Evolutionary conservation across 2,888 invertebrate species (phyloP).

Genomic region (Deilephila elpenor): DNA sequence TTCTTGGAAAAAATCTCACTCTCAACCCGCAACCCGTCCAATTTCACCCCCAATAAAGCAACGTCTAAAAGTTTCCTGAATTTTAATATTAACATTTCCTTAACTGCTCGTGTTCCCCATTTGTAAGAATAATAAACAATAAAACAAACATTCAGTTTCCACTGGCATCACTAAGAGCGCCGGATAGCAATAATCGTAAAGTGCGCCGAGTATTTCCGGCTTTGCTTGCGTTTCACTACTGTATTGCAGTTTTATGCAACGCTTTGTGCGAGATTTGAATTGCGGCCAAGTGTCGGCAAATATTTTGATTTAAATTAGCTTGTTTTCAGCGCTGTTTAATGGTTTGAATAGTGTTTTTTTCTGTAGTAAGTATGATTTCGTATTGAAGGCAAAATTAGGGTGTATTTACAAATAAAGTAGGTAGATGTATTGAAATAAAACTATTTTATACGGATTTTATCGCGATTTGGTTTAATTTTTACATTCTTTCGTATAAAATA

Average conservation of each 20-base stretch:
- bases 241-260: conserved; percentile 42
- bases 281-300: conserved; percentile 22
- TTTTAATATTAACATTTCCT: conserved; percentile 44
- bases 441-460: no score
- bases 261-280: conserved; percentile 40
- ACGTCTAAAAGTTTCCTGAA: conserved; percentile 31
- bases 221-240: conserved; percentile 44
- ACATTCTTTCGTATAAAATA: no score
- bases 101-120: conserved; percentile 45
- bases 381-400: no score
- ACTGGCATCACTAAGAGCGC: conserved; percentile 43
- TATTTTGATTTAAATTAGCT: conserved; percentile 22
- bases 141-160: conserved; percentile 53
- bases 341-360: neutral
- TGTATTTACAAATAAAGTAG: no score
- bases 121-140: conserved; percentile 59
- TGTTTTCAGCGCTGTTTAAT: conserved; percentile 1
- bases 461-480: no score
- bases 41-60: conserved; percentile 13
- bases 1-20: neutral
- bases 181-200: conserved; percentile 76
- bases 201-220: conserved; percentile 66
- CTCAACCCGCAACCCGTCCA: neutral
- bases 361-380: no score
- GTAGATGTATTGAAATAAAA: no score